Conservation (phyloP, 2,888 invertebrate genomes). For the Mamestra brassicae region DNA sequence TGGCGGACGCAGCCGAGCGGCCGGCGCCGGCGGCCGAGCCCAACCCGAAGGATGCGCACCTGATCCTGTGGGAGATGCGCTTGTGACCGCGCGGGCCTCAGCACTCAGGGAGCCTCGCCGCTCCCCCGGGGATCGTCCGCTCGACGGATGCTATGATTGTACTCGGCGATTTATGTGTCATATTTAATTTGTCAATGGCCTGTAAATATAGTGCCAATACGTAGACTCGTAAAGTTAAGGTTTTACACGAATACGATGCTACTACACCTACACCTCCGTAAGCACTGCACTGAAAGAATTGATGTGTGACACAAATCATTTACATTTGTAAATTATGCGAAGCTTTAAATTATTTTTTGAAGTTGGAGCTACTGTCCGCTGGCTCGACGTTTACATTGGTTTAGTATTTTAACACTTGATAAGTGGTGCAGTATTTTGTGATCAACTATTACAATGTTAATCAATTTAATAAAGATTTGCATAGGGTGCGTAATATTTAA, state of each 20-base stretch:
- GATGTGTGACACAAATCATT: slow-evolving; percentile 72
- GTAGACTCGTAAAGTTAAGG: slow-evolving; percentile 61
- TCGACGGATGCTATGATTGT: slow-evolving; percentile 60
- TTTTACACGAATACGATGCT: slow-evolving; percentile 54
- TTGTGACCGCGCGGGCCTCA: slow-evolving; percentile 77
- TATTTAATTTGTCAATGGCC: slow-evolving; percentile 74
- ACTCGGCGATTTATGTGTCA: slow-evolving; percentile 78
- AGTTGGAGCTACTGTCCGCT: slow-evolving; percentile 70
- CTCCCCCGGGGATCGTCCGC: slow-evolving; percentile 41
- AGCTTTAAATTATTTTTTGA: slow-evolving; percentile 90
- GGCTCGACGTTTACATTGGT: slow-evolving; percentile 79
- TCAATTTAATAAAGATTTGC: slow-evolving; percentile 63
- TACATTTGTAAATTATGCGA: slow-evolving; percentile 82
- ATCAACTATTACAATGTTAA: slow-evolving; percentile 82
- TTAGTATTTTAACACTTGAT: slow-evolving; percentile 72
- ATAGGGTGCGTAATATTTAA: slow-evolving; percentile 59
- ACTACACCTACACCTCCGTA: slow-evolving; percentile 53
- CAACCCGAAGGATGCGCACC: slow-evolving; percentile 96
- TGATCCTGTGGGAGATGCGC: slow-evolving; percentile 96
- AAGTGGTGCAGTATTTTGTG: slow-evolving; percentile 87
- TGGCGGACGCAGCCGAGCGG: slow-evolving; percentile 92
- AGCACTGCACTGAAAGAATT: slow-evolving; percentile 55
- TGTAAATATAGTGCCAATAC: slow-evolving; percentile 73
- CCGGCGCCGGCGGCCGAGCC: slow-evolving; percentile 91
- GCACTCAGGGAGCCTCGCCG: slow-evolving; percentile 23